Evolutionary conservation across 2,888 invertebrate species (phyloP), one percentile per base, ranked within the genome.

Genomic region (Caenorhabditis japonica): DNA sequence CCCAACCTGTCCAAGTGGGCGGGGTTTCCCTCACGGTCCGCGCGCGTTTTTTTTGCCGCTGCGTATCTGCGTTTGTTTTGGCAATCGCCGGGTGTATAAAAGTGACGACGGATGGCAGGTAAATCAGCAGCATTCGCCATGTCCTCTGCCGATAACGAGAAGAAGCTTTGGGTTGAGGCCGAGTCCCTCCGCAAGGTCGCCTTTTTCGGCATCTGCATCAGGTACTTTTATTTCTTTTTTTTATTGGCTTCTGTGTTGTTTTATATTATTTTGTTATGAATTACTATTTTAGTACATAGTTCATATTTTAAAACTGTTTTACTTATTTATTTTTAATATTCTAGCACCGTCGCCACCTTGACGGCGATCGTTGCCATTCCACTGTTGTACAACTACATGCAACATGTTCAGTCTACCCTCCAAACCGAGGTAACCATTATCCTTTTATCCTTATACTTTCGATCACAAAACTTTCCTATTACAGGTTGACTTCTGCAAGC

Each of bases 371-470:
- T 87, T 39, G 80, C 83, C 64, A 80, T 87, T 41, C 87, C 87
- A 38, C 81, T 85, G 79, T 79, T 87, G 66, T 87, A 85, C 81
- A 85, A 81, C 74, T 87, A 87, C 79, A 83, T 86, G 76, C 85
- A 85, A 61, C 81, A 82, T 73, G 84, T 87, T 17, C 86, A 85
- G 74, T 81, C 84, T 7, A 78, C 83, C 41, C 80, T 87, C 38
- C 84, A 84, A 70, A 82, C 81, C 36, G 85, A 85, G 79, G 75
- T 84, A 36, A 51, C 19, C 15, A 44, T 7, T 12, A 5, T 21
- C 10, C n/a, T 10, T 13, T 27, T 51, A 3, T 38, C 30, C 36
- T 52, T 33, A 7, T 15, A 12, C 17, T 36, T 19, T 12, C 4
- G 41, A n/a, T 38, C 19, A 21, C 39, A 56, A 13, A 58, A 7